These are phyloP conservation scores for Colaptes auratus DNA, from an alignment of 2,113 vertebrate species.

Conservation along the genomic window DNA sequence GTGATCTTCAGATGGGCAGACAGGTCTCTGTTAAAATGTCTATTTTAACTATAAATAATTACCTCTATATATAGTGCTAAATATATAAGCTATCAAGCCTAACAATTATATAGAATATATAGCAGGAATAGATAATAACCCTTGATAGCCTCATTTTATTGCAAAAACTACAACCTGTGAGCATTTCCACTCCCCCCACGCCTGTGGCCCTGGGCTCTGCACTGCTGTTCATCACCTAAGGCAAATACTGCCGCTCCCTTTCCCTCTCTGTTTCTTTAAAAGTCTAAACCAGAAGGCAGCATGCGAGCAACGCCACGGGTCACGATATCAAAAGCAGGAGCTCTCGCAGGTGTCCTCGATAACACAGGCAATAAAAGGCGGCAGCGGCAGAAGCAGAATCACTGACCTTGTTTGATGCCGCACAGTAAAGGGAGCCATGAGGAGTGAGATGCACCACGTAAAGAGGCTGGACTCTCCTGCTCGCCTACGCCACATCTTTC, in stretches of 20 bases:
- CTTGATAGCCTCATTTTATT: not conserved
- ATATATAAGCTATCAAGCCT: not conserved
- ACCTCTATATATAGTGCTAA: not conserved
- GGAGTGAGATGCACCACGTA: not conserved
- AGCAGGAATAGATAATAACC: not conserved
- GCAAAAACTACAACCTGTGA: not conserved
- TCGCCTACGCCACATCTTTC: not conserved
- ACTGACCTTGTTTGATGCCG: conserved; percentile 65
- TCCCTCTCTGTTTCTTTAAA: conserved; percentile 59
- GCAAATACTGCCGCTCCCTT: conserved; percentile 59
- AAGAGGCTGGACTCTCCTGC: not conserved
- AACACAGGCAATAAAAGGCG: conserved; percentile 35
- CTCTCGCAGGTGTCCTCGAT: conserved; percentile 59
- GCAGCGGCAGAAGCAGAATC: not conserved
- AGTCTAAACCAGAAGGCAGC: conserved; percentile 62
- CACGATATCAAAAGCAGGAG: conserved; percentile 69
- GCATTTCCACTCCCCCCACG: not conserved
- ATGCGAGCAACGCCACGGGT: conserved; percentile 46
- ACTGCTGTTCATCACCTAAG: conserved; percentile 74
- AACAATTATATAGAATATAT: not conserved
- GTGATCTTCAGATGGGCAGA: not conserved
- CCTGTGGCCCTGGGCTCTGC: conserved; percentile 28
- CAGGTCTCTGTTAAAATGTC: too few species aligned
- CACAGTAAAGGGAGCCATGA: conserved; percentile 5
- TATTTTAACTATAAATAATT: not conserved